These are phyloP conservation scores for Intellagama lesueurii DNA, from an alignment of 2,797 vertebrate species.

Conservation along the genomic window DNA sequence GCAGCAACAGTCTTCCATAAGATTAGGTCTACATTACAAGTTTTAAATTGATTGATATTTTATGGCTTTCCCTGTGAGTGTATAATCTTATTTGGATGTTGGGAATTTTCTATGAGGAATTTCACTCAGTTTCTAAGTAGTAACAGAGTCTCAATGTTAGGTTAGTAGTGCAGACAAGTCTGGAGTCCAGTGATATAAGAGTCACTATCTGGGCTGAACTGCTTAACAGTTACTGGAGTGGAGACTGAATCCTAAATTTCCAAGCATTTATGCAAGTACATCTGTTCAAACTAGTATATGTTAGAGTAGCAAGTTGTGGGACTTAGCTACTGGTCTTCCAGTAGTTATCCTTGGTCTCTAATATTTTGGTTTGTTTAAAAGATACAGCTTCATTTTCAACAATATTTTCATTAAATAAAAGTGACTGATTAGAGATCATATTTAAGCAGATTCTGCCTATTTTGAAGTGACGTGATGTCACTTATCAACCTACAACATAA, in stretches of 20 bases:
- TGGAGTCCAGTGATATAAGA: background rate
- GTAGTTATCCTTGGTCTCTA: background rate
- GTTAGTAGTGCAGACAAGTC: background rate
- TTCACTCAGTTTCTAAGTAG: background rate
- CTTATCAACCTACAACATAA: constrained; percentile 65
- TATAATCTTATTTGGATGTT: background rate
- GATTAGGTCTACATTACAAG: background rate
- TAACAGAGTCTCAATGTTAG: background rate
- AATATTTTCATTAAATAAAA: constrained; percentile 8
- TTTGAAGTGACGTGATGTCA: constrained; percentile 76
- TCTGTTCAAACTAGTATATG: background rate
- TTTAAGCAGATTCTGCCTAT: constrained; percentile 61
- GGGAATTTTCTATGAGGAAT: background rate
- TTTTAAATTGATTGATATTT: background rate
- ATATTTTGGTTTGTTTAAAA: background rate
- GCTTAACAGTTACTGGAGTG: background rate
- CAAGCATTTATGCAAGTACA: background rate
- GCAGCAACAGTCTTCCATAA: background rate
- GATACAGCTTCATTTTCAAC: background rate
- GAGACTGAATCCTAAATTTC: background rate
- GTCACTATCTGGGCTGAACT: background rate
- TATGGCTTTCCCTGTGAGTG: background rate
- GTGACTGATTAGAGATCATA: constrained; percentile 1
- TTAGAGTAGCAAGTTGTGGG: background rate
- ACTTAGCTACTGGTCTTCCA: background rate